phyloP scores from a whole-genome alignment of 2,113 vertebrate species.

The Aegotheles bennettii region DNA sequence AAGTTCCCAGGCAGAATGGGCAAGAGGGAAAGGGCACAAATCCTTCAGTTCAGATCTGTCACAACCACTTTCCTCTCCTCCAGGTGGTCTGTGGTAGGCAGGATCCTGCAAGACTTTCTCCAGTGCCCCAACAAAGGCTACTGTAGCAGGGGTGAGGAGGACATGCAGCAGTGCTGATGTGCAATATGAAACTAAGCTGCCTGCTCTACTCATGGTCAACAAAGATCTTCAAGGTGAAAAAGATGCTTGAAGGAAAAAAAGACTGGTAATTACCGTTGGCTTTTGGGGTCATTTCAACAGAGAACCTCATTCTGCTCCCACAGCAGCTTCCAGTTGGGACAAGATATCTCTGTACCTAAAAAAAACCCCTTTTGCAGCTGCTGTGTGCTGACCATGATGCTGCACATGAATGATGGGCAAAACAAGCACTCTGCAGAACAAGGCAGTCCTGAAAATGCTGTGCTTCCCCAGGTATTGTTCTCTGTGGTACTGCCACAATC shows the following conservation, averaged over 20 bases:
- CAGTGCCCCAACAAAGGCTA: background rate
- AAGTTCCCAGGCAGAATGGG: background rate
- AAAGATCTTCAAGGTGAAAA: background rate
- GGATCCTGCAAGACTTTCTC: background rate
- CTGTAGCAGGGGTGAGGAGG: background rate
- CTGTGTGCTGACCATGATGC: background rate
- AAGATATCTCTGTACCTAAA: background rate
- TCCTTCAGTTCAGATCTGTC: background rate
- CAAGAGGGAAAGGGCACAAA: background rate
- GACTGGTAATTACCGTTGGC: background rate
- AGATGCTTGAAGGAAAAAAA: background rate
- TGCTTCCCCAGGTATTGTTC: background rate
- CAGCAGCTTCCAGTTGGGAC: background rate
- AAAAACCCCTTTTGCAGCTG: background rate
- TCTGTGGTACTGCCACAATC: background rate
- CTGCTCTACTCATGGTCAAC: background rate
- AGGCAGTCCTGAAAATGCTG: background rate
- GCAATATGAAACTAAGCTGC: fast-evolving
- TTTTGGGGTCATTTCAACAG: background rate
- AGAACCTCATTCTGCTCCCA: background rate
- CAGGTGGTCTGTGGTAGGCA: background rate
- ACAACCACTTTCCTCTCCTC: background rate
- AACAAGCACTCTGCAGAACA: background rate
- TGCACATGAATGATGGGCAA: background rate
- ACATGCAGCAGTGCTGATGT: background rate